Evolutionary conservation across 2,888 invertebrate species (phyloP).

Genomic region (Lithophane semibrunnea): DNA sequence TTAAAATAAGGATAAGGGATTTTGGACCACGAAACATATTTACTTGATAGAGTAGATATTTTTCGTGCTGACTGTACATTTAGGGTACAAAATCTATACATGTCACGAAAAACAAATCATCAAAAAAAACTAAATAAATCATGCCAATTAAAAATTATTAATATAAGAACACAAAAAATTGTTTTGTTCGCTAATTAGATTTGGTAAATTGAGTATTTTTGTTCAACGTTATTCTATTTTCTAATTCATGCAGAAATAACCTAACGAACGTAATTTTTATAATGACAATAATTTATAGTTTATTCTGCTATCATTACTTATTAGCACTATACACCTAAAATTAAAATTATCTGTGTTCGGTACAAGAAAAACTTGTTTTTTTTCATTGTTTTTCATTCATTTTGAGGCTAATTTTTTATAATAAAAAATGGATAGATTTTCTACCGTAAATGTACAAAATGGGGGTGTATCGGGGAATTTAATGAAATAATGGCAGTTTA

Average conservation of each 20-base stretch:
- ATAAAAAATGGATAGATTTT: conserved; percentile 12
- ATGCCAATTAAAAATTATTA: conserved; percentile 43
- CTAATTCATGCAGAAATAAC: conserved; percentile 8
- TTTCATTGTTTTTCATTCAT: neutral
- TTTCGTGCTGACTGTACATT: conserved; percentile 57
- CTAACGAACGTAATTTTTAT: conserved; percentile 4
- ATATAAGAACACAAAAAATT: conserved; percentile 5
- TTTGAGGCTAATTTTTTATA: no score
- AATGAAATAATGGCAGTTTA: conserved; percentile 76
- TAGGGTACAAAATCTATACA: conserved; percentile 48
- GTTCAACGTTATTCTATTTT: conserved; percentile 21
- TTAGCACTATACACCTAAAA: neutral
- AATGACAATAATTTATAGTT: neutral
- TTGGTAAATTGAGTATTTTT: conserved; percentile 52
- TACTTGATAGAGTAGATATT: conserved; percentile 48
- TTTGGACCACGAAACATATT: conserved; percentile 34
- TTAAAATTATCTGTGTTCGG: neutral
- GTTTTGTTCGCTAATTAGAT: conserved; percentile 32
- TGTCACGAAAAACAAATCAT: neutral
- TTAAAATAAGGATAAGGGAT: conserved; percentile 64
- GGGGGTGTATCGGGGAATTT: conserved; percentile 37
- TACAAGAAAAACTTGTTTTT: neutral
- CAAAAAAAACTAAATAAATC: neutral
- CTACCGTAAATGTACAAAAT: conserved; percentile 38
- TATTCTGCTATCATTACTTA: neutral